Percentiles rank a stretch among this genome's conserved stretches.
These are phyloP conservation scores for Aleiodes testaceus DNA, from an alignment of 2,888 invertebrate species.

Conservation along the genomic window DNA sequence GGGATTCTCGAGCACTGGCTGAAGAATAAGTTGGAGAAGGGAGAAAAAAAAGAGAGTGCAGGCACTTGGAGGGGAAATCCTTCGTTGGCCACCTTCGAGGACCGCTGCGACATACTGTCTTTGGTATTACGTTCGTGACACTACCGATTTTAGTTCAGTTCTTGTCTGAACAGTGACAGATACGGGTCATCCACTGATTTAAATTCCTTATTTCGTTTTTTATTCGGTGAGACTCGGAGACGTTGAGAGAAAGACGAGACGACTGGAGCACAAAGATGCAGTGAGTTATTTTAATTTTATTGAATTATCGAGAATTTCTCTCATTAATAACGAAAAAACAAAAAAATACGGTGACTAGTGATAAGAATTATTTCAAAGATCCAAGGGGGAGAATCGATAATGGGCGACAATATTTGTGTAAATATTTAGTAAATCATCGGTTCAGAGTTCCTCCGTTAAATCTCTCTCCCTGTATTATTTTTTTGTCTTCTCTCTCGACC, in stretches of 20 bases:
- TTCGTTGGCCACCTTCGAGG: constrained; percentile 63
- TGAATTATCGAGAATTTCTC: neutral
- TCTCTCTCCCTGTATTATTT: neutral
- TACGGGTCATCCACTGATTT: constrained; percentile 51
- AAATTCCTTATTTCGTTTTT: constrained; percentile 33
- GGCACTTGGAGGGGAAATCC: constrained; percentile 60
- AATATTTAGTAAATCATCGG: constrained; percentile 36
- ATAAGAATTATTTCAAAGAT: constrained; percentile 25
- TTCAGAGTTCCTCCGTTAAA: neutral
- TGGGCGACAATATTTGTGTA: constrained; percentile 20
- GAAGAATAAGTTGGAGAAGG: constrained; percentile 38
- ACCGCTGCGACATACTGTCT: constrained; percentile 56
- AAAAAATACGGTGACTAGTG: neutral
- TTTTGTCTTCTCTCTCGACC: constrained; percentile 20
- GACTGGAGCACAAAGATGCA: constrained; percentile 33
- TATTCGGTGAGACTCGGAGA: neutral
- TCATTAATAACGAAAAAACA: neutral
- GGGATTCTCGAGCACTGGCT: constrained; percentile 25
- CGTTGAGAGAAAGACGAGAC: neutral
- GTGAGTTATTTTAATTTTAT: constrained; percentile 39
- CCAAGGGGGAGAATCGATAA: constrained; percentile 15
- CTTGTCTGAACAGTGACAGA: constrained; percentile 62
- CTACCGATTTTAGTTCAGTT: constrained; percentile 61
- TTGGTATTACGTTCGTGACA: constrained; percentile 58
- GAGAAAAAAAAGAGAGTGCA: constrained; percentile 32